These are phyloP conservation scores for Gastrophysa polygoni DNA, from an alignment of 2,888 invertebrate genomes.

Conservation along the genomic window DNA sequence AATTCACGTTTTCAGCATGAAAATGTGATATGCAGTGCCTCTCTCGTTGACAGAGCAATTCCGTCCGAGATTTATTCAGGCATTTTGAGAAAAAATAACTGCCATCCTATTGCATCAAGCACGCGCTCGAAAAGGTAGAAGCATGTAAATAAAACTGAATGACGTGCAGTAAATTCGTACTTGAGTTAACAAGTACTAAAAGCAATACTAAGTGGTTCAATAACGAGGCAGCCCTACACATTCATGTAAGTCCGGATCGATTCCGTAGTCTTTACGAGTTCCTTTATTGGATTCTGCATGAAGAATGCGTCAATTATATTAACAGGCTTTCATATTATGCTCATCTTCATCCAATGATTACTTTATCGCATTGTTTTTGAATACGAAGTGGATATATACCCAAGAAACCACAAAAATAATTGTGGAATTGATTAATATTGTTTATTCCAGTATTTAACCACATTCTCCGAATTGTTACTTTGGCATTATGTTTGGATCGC, in stretches of 20 bases:
- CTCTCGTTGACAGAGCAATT: no score
- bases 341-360: no score
- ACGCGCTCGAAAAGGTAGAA: slow-evolving; percentile 16
- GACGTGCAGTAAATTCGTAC: slow-evolving; percentile 44
- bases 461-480: no score
- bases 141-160: slow-evolving; percentile 38
- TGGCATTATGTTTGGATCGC: no score
- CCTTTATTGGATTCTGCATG: slow-evolving; percentile 24
- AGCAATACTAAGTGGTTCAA: slow-evolving; percentile 39
- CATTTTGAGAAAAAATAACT: not conserved
- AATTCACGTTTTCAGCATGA: no score
- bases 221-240: slow-evolving; percentile 39
- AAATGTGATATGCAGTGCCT: no score
- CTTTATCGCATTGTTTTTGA: no score
- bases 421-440: no score
- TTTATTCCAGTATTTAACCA: no score
- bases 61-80: not conserved
- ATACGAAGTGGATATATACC: no score
- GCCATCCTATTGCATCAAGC: not conserved
- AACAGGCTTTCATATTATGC: not conserved
- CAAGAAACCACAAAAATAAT: no score
- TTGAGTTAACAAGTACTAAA: slow-evolving; percentile 45
- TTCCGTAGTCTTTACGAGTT: slow-evolving; percentile 20
- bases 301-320: slow-evolving; percentile 19
- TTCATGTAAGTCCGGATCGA: slow-evolving; percentile 24